A percentile compares a stretch with the other conserved stretches of the same genome.
Evolutionary conservation across 2,113 vertebrate genomes (phyloP).

Genomic region (Passer domesticus): DNA sequence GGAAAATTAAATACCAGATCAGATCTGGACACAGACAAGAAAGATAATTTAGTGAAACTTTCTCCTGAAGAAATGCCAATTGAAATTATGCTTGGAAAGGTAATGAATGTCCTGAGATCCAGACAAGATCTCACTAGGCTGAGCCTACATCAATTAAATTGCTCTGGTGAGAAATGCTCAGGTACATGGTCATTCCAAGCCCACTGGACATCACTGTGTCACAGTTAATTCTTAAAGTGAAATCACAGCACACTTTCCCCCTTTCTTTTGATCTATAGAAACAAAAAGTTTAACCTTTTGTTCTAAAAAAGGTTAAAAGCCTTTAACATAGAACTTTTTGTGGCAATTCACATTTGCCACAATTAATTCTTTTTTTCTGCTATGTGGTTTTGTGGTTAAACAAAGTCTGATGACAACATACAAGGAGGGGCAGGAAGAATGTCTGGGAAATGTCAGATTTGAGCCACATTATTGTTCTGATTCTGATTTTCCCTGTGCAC

Average conservation of each 20-base stretch:
- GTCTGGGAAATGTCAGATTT: not conserved
- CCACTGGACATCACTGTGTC: not conserved
- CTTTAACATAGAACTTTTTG: not conserved
- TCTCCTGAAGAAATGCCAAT: not conserved
- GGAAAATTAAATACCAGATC: not conserved
- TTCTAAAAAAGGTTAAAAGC: not conserved
- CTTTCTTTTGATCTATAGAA: not conserved
- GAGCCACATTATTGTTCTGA: not conserved
- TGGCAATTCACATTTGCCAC: not conserved
- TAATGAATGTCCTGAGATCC: conserved; percentile 7
- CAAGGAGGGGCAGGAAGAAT: not conserved
- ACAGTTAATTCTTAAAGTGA: not conserved
- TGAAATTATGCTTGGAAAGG: conserved; percentile 76
- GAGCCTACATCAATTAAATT: not conserved
- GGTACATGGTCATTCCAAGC: not conserved
- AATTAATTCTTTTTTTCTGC: not conserved
- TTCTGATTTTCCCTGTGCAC: not conserved
- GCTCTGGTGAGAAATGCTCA: not conserved
- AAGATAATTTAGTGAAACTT: too few relatives aligned
- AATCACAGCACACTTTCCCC: not conserved
- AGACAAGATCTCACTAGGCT: not conserved
- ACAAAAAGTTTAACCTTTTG: not conserved
- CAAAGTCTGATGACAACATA: not conserved
- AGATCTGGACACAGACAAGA: not conserved
- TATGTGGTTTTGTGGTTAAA: not conserved